Conservation (phyloP, 1,140 invertebrate genomes). For the Bathynomus jamesi region DNA sequence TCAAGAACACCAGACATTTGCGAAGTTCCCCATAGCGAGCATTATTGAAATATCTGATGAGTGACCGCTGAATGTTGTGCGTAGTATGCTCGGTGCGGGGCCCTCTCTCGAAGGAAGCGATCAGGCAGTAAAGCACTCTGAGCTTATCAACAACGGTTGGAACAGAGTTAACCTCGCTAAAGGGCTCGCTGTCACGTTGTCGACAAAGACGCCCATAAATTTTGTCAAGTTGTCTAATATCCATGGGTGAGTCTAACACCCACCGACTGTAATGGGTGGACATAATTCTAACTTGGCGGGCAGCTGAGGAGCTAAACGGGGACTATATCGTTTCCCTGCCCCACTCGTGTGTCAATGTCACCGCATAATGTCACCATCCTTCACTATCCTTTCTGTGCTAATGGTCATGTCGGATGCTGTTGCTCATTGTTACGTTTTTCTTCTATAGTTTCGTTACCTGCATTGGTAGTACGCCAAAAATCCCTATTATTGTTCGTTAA, state of each 20-base stretch:
- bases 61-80: slow-evolving; percentile 8
- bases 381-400: background rate
- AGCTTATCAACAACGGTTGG: slow-evolving; percentile 13
- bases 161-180: slow-evolving; percentile 27
- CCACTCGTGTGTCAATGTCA: background rate
- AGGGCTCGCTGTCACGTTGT: slow-evolving; percentile 33
- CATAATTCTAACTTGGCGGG: slow-evolving; percentile 24
- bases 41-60: slow-evolving; percentile 19
- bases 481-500: background rate
- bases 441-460: background rate
- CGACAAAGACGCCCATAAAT: slow-evolving; percentile 37
- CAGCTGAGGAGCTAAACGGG: background rate
- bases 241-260: slow-evolving; percentile 36
- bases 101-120: background rate
- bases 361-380: background rate
- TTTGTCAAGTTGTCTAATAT: slow-evolving; percentile 38
- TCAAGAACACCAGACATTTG: slow-evolving; percentile 36
- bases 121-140: background rate
- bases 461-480: background rate
- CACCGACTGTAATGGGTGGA: slow-evolving; percentile 34
- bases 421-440: background rate
- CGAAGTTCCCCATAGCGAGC: slow-evolving; percentile 25
- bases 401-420: background rate
- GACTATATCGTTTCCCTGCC: background rate
- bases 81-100: slow-evolving; percentile 23